Conservation (phyloP, 2,113 vertebrate genomes). For the Willisornis vidua region DNA sequence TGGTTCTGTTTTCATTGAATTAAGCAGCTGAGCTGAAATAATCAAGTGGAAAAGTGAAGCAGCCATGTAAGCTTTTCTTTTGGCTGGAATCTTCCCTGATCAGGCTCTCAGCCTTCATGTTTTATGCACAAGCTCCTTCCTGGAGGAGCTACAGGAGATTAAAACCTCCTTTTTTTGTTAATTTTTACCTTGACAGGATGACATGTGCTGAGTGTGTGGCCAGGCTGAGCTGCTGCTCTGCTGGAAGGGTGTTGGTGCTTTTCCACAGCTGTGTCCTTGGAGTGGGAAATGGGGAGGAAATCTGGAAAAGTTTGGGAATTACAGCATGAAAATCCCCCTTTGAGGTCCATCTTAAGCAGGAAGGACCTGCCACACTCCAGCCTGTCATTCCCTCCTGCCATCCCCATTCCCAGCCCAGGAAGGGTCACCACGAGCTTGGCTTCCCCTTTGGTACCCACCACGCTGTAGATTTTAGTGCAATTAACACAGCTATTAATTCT, state of each 20-base stretch:
- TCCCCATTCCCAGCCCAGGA: background rate
- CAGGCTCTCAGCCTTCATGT: background rate
- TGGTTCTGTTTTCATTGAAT: background rate
- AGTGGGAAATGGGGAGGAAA: background rate
- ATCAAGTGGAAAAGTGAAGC: background rate
- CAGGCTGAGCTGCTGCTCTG: background rate
- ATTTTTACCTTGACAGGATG: background rate
- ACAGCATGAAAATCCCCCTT: background rate
- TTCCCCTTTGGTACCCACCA: background rate
- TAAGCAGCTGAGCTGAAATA: background rate
- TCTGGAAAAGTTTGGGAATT: background rate
- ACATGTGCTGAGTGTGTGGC: background rate
- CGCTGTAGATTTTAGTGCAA: background rate
- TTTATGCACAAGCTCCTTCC: background rate
- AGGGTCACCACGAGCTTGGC: no score
- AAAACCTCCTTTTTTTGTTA: background rate
- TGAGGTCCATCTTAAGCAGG: background rate
- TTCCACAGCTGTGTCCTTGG: background rate
- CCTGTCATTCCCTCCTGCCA: no score
- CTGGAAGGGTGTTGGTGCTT: no score
- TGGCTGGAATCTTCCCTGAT: background rate
- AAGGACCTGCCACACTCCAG: rapidly evolving
- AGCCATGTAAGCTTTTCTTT: background rate
- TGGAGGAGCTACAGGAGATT: background rate
- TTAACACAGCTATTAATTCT: background rate